Base-by-base conservation (phyloP, 1,140 invertebrate genomes). In the Himalopsyche phryganea region DNA sequence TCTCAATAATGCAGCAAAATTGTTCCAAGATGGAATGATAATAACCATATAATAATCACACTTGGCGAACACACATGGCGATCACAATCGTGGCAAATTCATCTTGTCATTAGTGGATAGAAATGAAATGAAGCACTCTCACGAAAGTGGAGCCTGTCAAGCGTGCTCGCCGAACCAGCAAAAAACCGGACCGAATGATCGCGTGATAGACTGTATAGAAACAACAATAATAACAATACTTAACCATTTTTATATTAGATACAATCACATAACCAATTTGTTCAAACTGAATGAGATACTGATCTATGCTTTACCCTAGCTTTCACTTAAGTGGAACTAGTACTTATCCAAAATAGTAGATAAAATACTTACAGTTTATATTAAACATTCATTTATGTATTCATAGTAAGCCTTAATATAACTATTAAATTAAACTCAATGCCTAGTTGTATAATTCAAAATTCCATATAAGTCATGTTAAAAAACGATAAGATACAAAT, bases 221-320 rank as follows among this genome's bases (percentile, higher is more conserved):
- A 36, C 28, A 40, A 10, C 13, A 51, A 18, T 50, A 51, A 42
- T 42, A 51, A 35, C 42, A 51, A 42, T 42, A 46, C 28, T 45
- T 28, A 46, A 59, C 32, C 13, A 38, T 38, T 44, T 59, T 52
- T 19, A 51, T 32, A 52, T 44, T 11, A 60, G 51, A 54, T 49
- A 54, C 23, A 42, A 45, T 60, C 45, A 41, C 36, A 17, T 18
- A 20, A 6, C 18, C 1, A 49, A 57, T 28, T 28, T 40, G 38
- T 40, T 40, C 15, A 4, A 15, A 11, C 38, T 13, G 38, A n/a
- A 13, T 4, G 38, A n/a, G 38, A 40, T 40, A 40, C 15, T 28
- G 23, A 28, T 28, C 23, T 28, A 28, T 5, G 23, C 23, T 9
- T 28, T 5, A 28, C 23, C 23, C 23, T 28, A 28, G 23, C 23